These are phyloP conservation scores for Megalops cyprinoides DNA, from an alignment of 2,797 vertebrate genomes.

Conservation along the genomic window DNA sequence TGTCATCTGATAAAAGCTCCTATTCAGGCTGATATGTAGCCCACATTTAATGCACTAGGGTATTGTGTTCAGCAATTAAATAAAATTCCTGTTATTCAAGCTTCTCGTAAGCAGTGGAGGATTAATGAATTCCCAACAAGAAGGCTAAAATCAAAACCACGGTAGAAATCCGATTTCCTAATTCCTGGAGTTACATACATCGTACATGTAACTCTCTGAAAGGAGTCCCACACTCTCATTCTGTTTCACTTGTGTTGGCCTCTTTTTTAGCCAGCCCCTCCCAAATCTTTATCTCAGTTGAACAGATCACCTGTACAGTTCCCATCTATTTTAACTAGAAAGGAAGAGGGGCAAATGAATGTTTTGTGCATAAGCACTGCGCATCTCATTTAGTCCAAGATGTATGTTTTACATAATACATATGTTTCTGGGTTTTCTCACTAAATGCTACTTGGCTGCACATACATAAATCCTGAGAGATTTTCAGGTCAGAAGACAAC, in stretches of 20 bases:
- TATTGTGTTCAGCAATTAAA: conserved; percentile 35
- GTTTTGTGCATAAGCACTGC: conserved; percentile 26
- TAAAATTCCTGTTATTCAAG: neutral
- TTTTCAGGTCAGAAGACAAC: neutral
- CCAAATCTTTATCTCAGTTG: conserved; percentile 59
- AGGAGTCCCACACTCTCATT: conserved; percentile 57
- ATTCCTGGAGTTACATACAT: conserved; percentile 17
- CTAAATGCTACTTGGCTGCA: neutral
- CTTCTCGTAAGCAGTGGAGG: neutral
- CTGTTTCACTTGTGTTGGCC: conserved; percentile 57
- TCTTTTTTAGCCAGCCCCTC: conserved; percentile 47
- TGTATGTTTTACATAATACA: conserved; percentile 13
- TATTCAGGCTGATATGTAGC: conserved; percentile 47
- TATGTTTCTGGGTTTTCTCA: neutral
- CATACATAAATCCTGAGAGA: neutral
- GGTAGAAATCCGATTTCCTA: neutral
- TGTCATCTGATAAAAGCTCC: conserved; percentile 57
- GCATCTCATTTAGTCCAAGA: neutral
- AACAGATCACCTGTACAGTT: conserved; percentile 59
- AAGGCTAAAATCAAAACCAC: neutral
- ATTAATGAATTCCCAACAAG: conserved; percentile 12
- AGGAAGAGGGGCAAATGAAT: conserved; percentile 39
- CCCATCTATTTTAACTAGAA: conserved; percentile 52
- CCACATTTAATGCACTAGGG: conserved; percentile 43
- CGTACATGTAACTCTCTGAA: conserved; percentile 35